Conservation (phyloP, 2,797 vertebrate species). For the Lycodopsis pacificus region DNA sequence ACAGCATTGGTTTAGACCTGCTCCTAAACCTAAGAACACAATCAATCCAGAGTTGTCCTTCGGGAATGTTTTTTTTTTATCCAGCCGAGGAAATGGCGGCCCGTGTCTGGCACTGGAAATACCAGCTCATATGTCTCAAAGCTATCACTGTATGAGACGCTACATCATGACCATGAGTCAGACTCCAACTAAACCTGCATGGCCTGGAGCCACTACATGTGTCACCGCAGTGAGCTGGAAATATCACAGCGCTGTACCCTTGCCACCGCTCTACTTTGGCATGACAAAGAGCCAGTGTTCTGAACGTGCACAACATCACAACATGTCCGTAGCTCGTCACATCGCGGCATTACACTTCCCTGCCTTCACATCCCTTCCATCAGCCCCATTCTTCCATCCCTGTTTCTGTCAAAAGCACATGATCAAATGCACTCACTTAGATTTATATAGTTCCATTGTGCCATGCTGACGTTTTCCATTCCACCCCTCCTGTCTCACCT, state of each 20-base stretch:
- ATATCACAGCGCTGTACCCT: conserved; percentile 74
- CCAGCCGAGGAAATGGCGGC: conserved; percentile 62
- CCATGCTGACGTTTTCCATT: conserved; percentile 56
- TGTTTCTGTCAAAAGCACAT: conserved; percentile 69
- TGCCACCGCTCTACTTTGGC: conserved; percentile 72
- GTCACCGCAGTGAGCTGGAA: conserved; percentile 73
- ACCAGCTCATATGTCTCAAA: conserved; percentile 78
- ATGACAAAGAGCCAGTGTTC: conserved; percentile 74
- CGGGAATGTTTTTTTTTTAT: conserved; percentile 71
- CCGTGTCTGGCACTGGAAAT: conserved; percentile 71
- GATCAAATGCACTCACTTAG: conserved; percentile 74
- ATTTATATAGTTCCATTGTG: conserved; percentile 78
- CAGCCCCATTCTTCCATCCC: conserved; percentile 52
- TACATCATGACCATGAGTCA: conserved; percentile 82
- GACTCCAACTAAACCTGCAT: conserved; percentile 81
- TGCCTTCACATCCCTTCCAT: conserved; percentile 37
- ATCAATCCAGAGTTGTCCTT: conserved; percentile 70
- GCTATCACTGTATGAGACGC: conserved; percentile 77
- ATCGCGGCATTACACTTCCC: conserved; percentile 66
- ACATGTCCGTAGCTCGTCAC: conserved; percentile 65
- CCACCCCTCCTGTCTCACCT: conserved; percentile 36
- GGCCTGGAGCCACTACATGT: conserved; percentile 78
- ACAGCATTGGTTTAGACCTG: conserved; percentile 56
- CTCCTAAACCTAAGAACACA: conserved; percentile 64
- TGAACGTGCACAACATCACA: conserved; percentile 78